Base-by-base conservation (phyloP, 2,113 vertebrate genomes). In the Ciconia stormi region DNA sequence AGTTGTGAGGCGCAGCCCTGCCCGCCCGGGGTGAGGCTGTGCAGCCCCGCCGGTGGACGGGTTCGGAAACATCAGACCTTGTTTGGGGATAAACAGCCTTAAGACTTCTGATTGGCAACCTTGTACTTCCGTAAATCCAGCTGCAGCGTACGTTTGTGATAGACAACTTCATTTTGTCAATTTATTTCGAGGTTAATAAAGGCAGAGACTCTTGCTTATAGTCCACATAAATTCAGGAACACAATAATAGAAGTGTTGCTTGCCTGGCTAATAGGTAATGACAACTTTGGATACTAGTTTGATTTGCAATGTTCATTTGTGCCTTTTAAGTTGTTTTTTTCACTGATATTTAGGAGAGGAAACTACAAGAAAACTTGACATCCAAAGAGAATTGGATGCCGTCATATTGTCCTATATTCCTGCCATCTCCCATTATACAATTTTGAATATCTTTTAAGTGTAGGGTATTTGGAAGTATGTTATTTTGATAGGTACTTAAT, bases 21-120 rank as follows among this genome's bases (percentile, higher is more conserved):
- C 9, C 36, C 1, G 2, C 4, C 1, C 0, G 1, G 34, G 7
- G 4, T 3, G 3, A 71, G 52, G 78, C 63, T 9, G 1, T 3
- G n/a, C 47, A 42, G 29, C 20, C 55, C 27, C 0, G 1, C 36
- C 5, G 0, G 1, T 14, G 34, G 23, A 20, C n/a, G 2, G 1
- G 13, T 5, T 11, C 26, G 4, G 22, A 77, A 50, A 46, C 12
- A 1, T 18, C 25, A 7, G 36, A 3, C 52, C 46, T 38, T 14
- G 8, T 10, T 8, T 67, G 65, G 30, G 59, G 15, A 16, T 29
- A 46, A 56, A 46, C 38, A 20, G 36, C 42, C 11, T 9, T 20
- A 23, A 66, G 27, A 20, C 30, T 21, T 55, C 13, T 21, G 11
- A 32, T 25, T 29, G 26, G 21, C n/a, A 73, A 25, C 61, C 34